Percentiles rank a stretch among this genome's conserved stretches.
Conservation (phyloP, 2,113 vertebrate genomes). For the Pycnonotus jocosus region DNA sequence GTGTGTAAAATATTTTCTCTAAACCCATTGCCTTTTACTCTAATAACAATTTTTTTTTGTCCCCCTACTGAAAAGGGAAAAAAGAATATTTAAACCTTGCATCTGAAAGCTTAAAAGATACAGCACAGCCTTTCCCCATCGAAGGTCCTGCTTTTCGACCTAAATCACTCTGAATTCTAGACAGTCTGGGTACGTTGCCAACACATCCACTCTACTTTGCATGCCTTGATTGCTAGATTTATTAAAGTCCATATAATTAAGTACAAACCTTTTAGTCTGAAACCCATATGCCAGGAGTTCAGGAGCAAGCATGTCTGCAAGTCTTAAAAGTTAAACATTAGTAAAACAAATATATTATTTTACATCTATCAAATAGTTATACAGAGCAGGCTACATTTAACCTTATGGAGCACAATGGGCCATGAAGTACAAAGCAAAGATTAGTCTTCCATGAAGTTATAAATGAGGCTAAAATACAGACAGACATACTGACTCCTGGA, state of each 20-base stretch:
- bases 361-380: not conserved
- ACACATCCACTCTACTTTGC: not conserved
- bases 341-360: not conserved
- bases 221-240: not conserved
- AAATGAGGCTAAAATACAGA: constrained; percentile 11
- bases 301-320: not conserved
- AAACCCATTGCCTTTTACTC: not conserved
- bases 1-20: not conserved
- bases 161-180: not conserved
- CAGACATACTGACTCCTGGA: constrained; percentile 42
- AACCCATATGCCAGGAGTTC: not conserved
- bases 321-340: not conserved
- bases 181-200: not conserved
- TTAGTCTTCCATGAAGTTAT: not conserved
- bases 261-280: not conserved
- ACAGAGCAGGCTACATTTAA: not conserved
- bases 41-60: not conserved
- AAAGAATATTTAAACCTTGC: not conserved
- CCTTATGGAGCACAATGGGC: constrained; percentile 10
- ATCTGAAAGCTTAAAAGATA: not conserved
- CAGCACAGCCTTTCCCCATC: not conserved
- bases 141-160: not conserved
- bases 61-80: not conserved
- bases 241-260: not conserved
- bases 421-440: constrained; percentile 51